phyloP scores from a whole-genome alignment of 2,888 invertebrate genomes.

The Andricus curvator region DNA sequence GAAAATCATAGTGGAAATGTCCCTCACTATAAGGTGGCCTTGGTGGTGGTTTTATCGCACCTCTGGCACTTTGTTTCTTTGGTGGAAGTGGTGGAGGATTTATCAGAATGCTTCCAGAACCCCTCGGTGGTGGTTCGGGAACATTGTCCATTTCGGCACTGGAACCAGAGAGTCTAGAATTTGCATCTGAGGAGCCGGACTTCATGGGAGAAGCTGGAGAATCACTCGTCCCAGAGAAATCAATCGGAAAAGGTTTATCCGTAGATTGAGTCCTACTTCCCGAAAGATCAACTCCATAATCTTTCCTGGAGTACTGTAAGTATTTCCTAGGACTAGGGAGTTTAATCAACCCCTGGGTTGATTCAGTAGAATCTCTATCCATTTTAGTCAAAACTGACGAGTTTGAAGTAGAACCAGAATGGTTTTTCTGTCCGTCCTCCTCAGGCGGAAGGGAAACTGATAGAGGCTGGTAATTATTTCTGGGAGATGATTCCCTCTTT shows the following conservation, averaged over 20 bases:
- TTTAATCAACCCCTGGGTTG: slow-evolving; percentile 69
- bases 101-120: slow-evolving; percentile 82
- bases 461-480: slow-evolving; percentile 82
- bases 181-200: slow-evolving; percentile 72
- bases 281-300: slow-evolving; percentile 67
- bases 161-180: slow-evolving; percentile 72
- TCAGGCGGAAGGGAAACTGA: slow-evolving; percentile 86
- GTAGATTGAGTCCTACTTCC: slow-evolving; percentile 59
- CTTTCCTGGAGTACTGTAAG: slow-evolving; percentile 64
- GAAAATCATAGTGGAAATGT: slow-evolving; percentile 80
- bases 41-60: slow-evolving; percentile 83
- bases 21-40: slow-evolving; percentile 82
- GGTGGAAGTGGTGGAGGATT: slow-evolving; percentile 88
- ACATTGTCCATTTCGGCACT: slow-evolving; percentile 77
- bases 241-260: slow-evolving; percentile 73
- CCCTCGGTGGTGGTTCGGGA: slow-evolving; percentile 86
- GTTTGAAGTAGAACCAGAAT: slow-evolving; percentile 73
- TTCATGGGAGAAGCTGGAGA: slow-evolving; percentile 70
- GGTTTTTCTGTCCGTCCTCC: slow-evolving; percentile 59
- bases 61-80: slow-evolving; percentile 83
- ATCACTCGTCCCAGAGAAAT: slow-evolving; percentile 68
- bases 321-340: slow-evolving; percentile 77
- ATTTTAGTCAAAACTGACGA: slow-evolving; percentile 62
- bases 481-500: slow-evolving; percentile 62
- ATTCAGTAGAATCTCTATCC: slow-evolving; percentile 63